Percentiles rank a stretch among this genome's conserved stretches.
Conservation (phyloP, 1,140 invertebrate genomes). For the Ceratina australensis region DNA sequence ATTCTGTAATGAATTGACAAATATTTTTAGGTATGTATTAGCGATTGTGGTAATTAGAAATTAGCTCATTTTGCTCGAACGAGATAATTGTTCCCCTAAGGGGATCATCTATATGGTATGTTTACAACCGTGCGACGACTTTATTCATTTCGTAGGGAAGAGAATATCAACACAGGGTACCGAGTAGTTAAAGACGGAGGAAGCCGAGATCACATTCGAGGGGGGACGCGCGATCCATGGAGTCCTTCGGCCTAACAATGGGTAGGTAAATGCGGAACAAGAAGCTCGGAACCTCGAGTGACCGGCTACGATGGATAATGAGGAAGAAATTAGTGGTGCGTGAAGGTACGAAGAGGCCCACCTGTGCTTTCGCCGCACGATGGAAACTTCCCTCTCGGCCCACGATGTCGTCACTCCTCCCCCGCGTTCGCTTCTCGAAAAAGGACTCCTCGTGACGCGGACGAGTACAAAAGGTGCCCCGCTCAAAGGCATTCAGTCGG, state of each 20-base stretch:
- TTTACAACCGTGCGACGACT: no score
- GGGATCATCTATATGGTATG: no score
- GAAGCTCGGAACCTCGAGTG: constrained; percentile 55
- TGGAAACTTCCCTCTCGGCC: constrained; percentile 27
- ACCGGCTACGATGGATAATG: constrained; percentile 66
- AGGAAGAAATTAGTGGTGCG: constrained; percentile 76
- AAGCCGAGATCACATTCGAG: constrained; percentile 11
- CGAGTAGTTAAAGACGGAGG: no score
- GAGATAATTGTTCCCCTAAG: no score
- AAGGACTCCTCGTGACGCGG: constrained; percentile 56
- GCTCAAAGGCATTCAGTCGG: constrained; percentile 71
- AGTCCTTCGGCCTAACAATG: constrained; percentile 40
- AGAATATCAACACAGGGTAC: no score
- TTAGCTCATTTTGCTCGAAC: no score
- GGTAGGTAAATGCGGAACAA: constrained; percentile 57
- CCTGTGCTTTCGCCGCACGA: constrained; percentile 65
- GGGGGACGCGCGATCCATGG: constrained; percentile 34
- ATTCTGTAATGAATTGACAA: no score
- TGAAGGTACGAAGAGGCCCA: constrained; percentile 73
- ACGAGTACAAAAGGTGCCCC: constrained; percentile 61
- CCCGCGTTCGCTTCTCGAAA: constrained; percentile 56
- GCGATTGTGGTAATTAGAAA: no score
- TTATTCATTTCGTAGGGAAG: no score
- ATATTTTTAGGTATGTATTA: no score
- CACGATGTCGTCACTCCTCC: constrained; percentile 58